Conservation (phyloP, 2,797 vertebrate species). For the Moxostoma hubbsi region DNA sequence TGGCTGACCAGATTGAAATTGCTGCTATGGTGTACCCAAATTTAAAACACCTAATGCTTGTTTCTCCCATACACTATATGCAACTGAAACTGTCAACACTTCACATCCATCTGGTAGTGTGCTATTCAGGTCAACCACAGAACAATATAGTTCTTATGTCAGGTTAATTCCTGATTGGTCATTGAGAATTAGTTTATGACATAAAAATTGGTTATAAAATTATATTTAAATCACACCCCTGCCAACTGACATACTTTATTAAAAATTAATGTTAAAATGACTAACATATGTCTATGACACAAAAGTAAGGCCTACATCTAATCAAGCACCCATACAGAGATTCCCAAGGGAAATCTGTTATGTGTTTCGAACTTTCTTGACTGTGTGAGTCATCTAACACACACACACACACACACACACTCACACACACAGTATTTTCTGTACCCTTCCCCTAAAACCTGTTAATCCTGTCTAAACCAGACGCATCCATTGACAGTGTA, state of each 20-base stretch:
- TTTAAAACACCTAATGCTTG: conserved; percentile 52
- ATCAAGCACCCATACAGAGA: conserved; percentile 27
- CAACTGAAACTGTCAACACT: conserved; percentile 38
- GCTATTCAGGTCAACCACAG: background rate
- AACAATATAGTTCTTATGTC: conserved; percentile 22
- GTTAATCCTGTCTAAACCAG: no score
- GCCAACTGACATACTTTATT: conserved; percentile 18
- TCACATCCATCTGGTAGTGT: conserved; percentile 39
- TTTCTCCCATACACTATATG: conserved; percentile 24
- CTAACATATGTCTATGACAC: conserved; percentile 28
- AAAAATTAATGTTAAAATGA: conserved; percentile 13
- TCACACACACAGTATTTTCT: background rate
- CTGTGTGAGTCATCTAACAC: conserved; percentile 11
- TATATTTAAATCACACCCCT: conserved; percentile 1
- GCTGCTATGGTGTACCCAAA: conserved; percentile 45
- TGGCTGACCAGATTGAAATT: conserved; percentile 71
- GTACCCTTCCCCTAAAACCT: no score
- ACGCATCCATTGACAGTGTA: no score
- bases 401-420: conserved; percentile 1
- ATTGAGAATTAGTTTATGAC: conserved; percentile 22
- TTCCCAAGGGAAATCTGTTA: conserved; percentile 20
- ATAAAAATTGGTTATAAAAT: conserved; percentile 14
- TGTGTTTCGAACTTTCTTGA: conserved; percentile 36
- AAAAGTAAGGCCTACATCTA: conserved; percentile 33
- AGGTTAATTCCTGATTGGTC: conserved; percentile 1